Base-by-base conservation (phyloP, 2,797 vertebrate species). In the Menidia menidia region DNA sequence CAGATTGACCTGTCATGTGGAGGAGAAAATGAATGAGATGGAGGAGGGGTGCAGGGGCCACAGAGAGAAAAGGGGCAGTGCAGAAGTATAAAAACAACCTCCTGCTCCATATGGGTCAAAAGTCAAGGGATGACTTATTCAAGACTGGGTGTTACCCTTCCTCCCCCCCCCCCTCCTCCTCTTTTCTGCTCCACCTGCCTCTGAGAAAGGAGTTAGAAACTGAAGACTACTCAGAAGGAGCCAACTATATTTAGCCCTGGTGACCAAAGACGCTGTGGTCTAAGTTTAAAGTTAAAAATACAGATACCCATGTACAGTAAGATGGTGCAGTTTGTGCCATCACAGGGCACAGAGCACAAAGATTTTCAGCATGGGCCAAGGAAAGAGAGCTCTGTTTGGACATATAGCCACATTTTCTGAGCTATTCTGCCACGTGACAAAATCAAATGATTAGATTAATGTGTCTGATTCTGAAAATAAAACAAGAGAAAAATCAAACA, bases 261-360 rank as follows among this genome's bases (percentile, higher is more conserved):
- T 79, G 87, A 82, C 88, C 85, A 80, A 92, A 93, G 83, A 88
- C 82, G 76, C 86, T 60, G 74, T 86, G 93, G 89, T 89, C 87
- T 83, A 88, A 90, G 89, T 88, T 92, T 92, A 92, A 92, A 91
- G 89, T 93, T 93, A 92, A 92, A 93, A 94, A 92, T 93, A 93
- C 71, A 89, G 80, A 91, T 81, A 89, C 89, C 88, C 87, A 85
- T 92, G 91, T 91, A 91, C 84, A 92, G 94, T 80, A 65, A 86
- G 85, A 86, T 69, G 69, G 71, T 53, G 60, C 57, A 10, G 70
- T 70, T 68, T 80, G 71, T 74, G 66, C 87, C 77, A 84, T 71
- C 8, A 54, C 63, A 60, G 60, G 33, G 13, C 60, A 81, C 51
- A 77, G 16, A 58, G 19, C 33, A 53, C 51, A 71, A 25, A 42